Evolutionary conservation across 2,113 vertebrate genomes (phyloP).

Genomic region (Cepphus grylle): DNA sequence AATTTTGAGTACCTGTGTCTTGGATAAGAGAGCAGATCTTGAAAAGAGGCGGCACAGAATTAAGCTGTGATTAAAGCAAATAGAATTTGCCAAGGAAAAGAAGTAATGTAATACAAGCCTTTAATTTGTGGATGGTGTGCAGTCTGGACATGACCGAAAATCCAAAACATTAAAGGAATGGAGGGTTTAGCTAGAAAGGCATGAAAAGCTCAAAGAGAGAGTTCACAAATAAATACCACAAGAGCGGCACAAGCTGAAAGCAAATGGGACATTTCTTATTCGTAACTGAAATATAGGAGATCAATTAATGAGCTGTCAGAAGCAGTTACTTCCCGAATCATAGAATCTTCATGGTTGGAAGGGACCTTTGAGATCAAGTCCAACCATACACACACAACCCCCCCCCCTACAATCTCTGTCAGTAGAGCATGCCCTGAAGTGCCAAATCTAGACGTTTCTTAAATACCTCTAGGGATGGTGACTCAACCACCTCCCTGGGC

Average conservation of each 20-base stretch:
- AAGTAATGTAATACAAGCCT: neutral
- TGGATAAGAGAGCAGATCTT: neutral
- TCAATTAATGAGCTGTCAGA: slow-evolving; percentile 32
- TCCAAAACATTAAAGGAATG: neutral
- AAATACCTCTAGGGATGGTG: too few relatives aligned
- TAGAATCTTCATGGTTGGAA: too few relatives aligned
- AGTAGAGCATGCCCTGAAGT: too few relatives aligned
- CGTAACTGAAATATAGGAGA: neutral
- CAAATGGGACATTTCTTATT: slow-evolving; percentile 19
- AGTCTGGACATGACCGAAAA: slow-evolving; percentile 14
- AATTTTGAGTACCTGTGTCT: neutral
- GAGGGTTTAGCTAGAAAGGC: neutral
- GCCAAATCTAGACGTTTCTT: too few relatives aligned
- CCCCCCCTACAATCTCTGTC: too few relatives aligned
- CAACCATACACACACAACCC: too few relatives aligned
- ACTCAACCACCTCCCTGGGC: too few relatives aligned
- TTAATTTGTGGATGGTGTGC: neutral
- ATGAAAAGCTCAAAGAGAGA: neutral
- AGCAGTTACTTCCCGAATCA: neutral
- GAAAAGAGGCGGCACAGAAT: neutral
- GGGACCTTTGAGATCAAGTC: too few relatives aligned
- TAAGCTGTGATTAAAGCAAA: slow-evolving; percentile 32
- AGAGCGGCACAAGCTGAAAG: neutral
- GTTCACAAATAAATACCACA: neutral
- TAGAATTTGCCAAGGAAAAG: neutral